A percentile compares a stretch with the other conserved stretches of the same genome.
Evolutionary conservation across 2,888 invertebrate species (phyloP).

Genomic region (Rotaria magnacalcarata): DNA sequence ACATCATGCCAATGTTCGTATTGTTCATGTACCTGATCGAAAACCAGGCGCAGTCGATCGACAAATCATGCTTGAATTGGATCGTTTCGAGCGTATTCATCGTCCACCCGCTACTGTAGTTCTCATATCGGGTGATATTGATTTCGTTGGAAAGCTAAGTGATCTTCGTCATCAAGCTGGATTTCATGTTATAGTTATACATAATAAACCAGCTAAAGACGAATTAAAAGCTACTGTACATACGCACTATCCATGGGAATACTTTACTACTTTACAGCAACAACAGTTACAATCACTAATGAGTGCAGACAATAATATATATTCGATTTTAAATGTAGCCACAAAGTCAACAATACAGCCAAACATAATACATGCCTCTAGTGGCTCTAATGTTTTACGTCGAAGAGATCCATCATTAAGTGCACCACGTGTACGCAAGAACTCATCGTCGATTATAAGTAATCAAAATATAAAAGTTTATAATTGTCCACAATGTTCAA

Average conservation of each 20-base stretch:
- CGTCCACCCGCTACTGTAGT: background rate
- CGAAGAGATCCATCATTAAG: background rate
- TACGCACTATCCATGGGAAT: background rate
- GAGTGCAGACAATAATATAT: no score
- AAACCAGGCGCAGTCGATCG: background rate
- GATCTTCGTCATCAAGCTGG: conserved; percentile 17
- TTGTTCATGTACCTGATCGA: conserved; percentile 15
- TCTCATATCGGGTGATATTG: background rate
- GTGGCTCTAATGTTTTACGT: background rate
- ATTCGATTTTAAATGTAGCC: no score
- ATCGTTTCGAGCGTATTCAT: background rate
- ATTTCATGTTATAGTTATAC: conserved; percentile 21
- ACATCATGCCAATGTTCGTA: background rate
- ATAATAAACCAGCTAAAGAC: background rate
- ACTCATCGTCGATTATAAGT: background rate
- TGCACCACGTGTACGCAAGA: background rate
- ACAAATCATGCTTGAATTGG: background rate
- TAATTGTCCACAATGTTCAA: background rate
- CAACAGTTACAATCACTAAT: background rate
- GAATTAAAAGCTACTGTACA: background rate
- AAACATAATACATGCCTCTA: background rate
- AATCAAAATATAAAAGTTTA: background rate
- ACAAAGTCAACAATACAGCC: background rate
- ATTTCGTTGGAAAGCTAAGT: conserved; percentile 16
- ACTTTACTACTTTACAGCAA: background rate